phyloP scores from a whole-genome alignment of 2,797 vertebrate species.

The Dryobates pubescens region DNA sequence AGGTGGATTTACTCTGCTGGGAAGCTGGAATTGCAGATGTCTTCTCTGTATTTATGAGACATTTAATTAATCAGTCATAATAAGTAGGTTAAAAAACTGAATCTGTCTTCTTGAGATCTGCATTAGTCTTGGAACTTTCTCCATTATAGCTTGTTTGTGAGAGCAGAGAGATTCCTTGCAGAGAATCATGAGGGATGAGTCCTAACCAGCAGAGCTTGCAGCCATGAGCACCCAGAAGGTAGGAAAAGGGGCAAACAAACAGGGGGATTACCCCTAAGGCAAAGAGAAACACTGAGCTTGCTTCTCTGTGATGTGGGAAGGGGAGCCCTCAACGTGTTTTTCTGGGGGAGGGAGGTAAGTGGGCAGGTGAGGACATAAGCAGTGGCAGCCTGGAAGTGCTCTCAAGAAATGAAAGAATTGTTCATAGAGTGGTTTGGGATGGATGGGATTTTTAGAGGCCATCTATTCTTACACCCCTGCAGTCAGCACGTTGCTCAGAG shows the following conservation, averaged over 20 bases:
- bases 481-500: no score
- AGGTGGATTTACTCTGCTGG: background rate
- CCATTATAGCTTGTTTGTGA: background rate
- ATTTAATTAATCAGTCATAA: conserved; percentile 26
- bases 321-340: background rate
- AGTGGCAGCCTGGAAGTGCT: background rate
- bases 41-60: background rate
- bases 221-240: background rate
- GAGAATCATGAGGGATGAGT: background rate
- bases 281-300: rapidly evolving
- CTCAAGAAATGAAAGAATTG: background rate
- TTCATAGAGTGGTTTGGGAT: background rate
- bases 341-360: background rate
- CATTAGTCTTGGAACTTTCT: background rate
- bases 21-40: background rate
- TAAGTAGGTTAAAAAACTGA: background rate
- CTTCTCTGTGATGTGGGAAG: rapidly evolving
- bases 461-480: no score
- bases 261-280: background rate
- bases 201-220: background rate
- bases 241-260: background rate
- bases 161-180: background rate
- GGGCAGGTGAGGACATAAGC: background rate
- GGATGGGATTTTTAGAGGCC: background rate
- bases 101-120: background rate